Evolutionary conservation across 2,888 invertebrate genomes (phyloP).

Genomic region (Hymenopus coronatus): DNA sequence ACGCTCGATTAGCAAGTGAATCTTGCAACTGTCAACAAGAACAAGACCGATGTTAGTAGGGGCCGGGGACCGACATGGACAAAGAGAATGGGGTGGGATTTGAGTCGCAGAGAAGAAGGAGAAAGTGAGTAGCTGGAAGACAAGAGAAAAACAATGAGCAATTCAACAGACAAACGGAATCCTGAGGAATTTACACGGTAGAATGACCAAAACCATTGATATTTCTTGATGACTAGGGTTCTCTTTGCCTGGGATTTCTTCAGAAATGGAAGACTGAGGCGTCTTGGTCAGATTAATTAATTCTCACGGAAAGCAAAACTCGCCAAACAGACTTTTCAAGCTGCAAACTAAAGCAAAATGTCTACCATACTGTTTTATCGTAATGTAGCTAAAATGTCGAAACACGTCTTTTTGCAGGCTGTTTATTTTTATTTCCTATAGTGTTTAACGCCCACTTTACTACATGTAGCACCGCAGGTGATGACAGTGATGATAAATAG

Average conservation of each 20-base stretch:
- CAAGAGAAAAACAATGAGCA: constrained; percentile 21
- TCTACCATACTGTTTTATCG: too few relatives aligned
- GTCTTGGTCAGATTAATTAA: too few relatives aligned
- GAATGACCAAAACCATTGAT: neutral
- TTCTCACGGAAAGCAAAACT: too few relatives aligned
- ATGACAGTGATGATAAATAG: too few relatives aligned
- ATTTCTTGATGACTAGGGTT: neutral
- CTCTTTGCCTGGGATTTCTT: neutral
- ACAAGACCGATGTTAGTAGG: constrained; percentile 15
- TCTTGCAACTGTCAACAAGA: constrained; percentile 27
- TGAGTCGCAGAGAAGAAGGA: constrained; percentile 7
- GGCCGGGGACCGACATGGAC: constrained; percentile 6
- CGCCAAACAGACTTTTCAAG: too few relatives aligned
- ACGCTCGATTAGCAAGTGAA: constrained; percentile 28
- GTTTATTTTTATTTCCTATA: too few relatives aligned
- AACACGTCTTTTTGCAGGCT: too few relatives aligned
- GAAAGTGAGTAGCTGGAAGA: neutral
- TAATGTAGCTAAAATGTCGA: too few relatives aligned
- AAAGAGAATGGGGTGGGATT: neutral
- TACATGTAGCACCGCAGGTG: too few relatives aligned
- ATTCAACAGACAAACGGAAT: constrained; percentile 12
- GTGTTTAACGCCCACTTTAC: too few relatives aligned
- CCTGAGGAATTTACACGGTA: neutral
- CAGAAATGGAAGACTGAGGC: too few relatives aligned
- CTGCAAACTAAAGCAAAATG: too few relatives aligned